Percentiles rank a stretch among this genome's conserved stretches.
phyloP scores from a whole-genome alignment of 2,888 invertebrate species.

The Thymelicus sylvestris region DNA sequence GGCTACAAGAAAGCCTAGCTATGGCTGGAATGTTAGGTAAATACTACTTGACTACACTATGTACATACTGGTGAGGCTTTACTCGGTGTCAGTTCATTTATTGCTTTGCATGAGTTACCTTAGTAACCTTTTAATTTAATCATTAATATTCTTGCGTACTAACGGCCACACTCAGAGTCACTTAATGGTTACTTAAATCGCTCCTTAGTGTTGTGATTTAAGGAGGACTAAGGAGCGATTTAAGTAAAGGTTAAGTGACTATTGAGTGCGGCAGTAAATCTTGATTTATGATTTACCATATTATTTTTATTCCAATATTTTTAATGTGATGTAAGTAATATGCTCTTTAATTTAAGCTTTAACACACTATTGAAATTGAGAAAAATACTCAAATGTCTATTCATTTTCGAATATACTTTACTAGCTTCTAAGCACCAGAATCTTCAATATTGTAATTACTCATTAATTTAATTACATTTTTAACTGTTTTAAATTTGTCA shows the following conservation, averaged over 20 bases:
- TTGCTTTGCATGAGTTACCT: conserved; percentile 48
- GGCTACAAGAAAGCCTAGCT: conserved; percentile 70
- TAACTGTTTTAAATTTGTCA: too few species aligned
- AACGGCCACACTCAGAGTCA: not conserved
- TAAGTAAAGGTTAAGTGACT: too few species aligned
- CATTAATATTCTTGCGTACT: conserved; percentile 6
- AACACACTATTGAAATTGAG: conserved; percentile 13
- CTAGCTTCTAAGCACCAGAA: not conserved
- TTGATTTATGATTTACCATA: not conserved
- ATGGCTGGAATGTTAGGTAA: conserved; percentile 83
- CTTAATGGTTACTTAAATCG: too few species aligned
- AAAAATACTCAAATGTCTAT: conserved; percentile 3
- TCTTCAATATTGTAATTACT: too few species aligned
- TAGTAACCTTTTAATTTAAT: conserved; percentile 6
- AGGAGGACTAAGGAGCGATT: too few species aligned
- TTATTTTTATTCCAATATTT: not conserved
- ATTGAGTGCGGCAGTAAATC: too few species aligned
- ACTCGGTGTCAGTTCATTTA: conserved; percentile 47
- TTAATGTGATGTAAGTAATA: not conserved
- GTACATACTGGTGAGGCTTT: conserved; percentile 52
- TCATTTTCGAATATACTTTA: not conserved
- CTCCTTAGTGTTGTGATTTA: too few species aligned
- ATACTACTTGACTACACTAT: conserved; percentile 47
- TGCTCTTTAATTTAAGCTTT: conserved; percentile 22
- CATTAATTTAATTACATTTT: too few species aligned